These are phyloP conservation scores for Microctenopoma steveboyesi DNA, from an alignment of 2,797 vertebrate genomes.

Conservation along the genomic window DNA sequence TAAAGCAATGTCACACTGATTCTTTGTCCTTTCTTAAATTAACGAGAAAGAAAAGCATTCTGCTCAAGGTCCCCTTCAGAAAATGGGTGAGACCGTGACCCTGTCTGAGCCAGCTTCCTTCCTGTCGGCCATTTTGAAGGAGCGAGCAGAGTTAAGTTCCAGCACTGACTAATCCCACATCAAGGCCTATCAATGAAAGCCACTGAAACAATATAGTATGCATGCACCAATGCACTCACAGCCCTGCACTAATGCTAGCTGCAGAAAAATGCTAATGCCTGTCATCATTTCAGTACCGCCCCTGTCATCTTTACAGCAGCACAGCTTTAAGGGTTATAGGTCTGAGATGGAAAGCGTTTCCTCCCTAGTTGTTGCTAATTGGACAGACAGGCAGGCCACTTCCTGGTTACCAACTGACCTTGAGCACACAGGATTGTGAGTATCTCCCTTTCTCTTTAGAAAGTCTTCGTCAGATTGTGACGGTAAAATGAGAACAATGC, in stretches of 20 bases:
- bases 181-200: slow-evolving; percentile 75
- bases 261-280: slow-evolving; percentile 81
- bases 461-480: background rate
- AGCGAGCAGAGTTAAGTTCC: slow-evolving; percentile 73
- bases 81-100: slow-evolving; percentile 79
- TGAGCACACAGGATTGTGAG: slow-evolving; percentile 69
- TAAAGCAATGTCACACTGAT: slow-evolving; percentile 79
- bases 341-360: slow-evolving; percentile 66
- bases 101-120: slow-evolving; percentile 77
- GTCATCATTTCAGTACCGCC: slow-evolving; percentile 80
- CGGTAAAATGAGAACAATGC: background rate
- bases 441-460: slow-evolving; percentile 44
- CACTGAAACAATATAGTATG: slow-evolving; percentile 66
- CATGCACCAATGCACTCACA: slow-evolving; percentile 55
- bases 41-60: slow-evolving; percentile 79
- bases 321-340: slow-evolving; percentile 79
- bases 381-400: slow-evolving; percentile 73
- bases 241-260: slow-evolving; percentile 76
- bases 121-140: slow-evolving; percentile 82
- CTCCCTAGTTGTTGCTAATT: slow-evolving; percentile 81
- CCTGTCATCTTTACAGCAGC: slow-evolving; percentile 75
- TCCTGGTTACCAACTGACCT: slow-evolving; percentile 78
- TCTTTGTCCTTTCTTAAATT: slow-evolving; percentile 60
- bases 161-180: slow-evolving; percentile 76
- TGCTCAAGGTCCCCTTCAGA: slow-evolving; percentile 85